Evolutionary conservation across 2,888 invertebrate species (phyloP), one percentile per base, ranked within the genome.

Genomic region (Allacma fusca): DNA sequence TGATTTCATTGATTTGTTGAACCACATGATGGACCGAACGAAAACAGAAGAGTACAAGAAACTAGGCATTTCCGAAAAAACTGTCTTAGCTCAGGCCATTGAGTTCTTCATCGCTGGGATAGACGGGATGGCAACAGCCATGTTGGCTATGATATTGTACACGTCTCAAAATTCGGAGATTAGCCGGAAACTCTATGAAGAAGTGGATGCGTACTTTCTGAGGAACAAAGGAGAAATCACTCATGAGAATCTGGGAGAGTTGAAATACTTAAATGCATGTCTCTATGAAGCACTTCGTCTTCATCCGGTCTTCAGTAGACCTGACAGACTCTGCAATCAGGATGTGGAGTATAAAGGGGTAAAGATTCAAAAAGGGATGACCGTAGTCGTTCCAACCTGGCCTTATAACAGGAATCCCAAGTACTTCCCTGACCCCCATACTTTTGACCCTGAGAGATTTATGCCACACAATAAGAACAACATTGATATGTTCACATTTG

Each of bases 21-120:
- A 71, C 24, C 80, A 78, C 7, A 65, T 81, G 0, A 59, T 76
- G 72, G 75, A 71, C 9, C 78, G 77, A 40, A 65, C 78, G 1
- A 28, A 73, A 12, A 71, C 78, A 0, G 71, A 76, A 19, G 7
- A 34, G 7, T 83, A 75, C 59, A 70, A 79, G 71, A 44, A 75
- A 28, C 57, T 82, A 1, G 80, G 78, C 57, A 81, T 83, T 16
- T 78, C 75, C 0, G 79, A 83, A 68, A 72, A 23, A 23, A 82
- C 83, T 16, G 68, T 82, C 9, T 73, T 82, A 28, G 78, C 79
- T 12, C 81, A 82, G 80, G 81, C 80, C 0, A 64, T 81, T 13
- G 80, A 81, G 73, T 79, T 83, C 57, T 83, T 81, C 77, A 72
- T 83, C 7, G 83, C 82, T n/a, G 83, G 82, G 16, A 81, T 82